A percentile compares a stretch with the other conserved stretches of the same genome.
Conservation (phyloP, 2,797 vertebrate species). For the Saxicola maurus region DNA sequence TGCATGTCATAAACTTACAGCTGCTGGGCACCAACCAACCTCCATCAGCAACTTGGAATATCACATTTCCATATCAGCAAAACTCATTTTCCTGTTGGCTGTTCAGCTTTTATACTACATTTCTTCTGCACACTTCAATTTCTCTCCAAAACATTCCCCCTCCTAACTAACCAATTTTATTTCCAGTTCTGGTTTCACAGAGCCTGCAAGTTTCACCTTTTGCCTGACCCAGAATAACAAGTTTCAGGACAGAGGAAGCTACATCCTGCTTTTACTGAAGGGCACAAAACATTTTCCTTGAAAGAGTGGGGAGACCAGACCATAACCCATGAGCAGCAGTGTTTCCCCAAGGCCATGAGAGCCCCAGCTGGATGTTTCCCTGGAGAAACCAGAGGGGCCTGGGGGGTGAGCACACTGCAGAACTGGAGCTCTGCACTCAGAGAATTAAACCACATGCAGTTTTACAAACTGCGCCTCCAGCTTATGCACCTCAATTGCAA, state of each 20-base stretch:
- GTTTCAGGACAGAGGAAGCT: not conserved
- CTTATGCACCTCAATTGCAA: not conserved
- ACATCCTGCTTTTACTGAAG: rapidly evolving
- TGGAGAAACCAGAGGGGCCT: not conserved
- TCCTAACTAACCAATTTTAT: not conserved
- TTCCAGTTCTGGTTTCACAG: not conserved
- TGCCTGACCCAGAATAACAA: not conserved
- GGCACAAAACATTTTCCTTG: not conserved
- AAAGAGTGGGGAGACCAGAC: not conserved
- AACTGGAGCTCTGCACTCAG: not conserved
- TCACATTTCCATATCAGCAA: not conserved
- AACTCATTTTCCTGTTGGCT: not conserved
- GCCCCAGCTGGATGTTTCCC: not conserved
- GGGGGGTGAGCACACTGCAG: rapidly evolving
- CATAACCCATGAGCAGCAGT: rapidly evolving
- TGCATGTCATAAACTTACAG: not conserved
- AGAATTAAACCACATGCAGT: not conserved
- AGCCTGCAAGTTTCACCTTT: not conserved
- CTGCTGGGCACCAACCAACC: not conserved
- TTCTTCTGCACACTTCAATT: not conserved
- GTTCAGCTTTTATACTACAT: not conserved
- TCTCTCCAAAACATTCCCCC: not conserved
- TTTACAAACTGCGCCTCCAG: not conserved
- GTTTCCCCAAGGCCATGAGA: not conserved
- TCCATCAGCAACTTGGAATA: not conserved